Base-by-base conservation (phyloP, 2,888 invertebrate species). In the Steinernema hermaphroditum region DNA sequence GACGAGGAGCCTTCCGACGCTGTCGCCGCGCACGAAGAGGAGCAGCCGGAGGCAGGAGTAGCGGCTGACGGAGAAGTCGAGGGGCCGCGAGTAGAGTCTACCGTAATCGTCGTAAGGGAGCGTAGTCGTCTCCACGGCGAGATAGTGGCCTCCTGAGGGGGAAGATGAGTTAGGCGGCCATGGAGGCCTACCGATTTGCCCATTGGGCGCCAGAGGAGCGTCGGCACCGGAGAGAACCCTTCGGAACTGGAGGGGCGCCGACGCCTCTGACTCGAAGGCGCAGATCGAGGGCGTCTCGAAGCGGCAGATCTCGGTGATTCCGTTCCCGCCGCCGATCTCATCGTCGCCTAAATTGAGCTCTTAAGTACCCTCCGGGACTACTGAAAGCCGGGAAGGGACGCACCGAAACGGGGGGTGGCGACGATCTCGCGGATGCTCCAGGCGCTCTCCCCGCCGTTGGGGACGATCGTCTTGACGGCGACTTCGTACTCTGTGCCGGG, bases 391-490 rank as follows among this genome's bases (percentile, higher is more conserved):
- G 37, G 37, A 37, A 37, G 37, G 12, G 14, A 62, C 27, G 16
- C 19, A 46, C 46, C 72, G n/a, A 37, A 22, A 19, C 32, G 44
- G 1, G 80, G 79, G n/a, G 78, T 77, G 24, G 76, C 68, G 29
- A 82, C 77, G 19, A 80, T 71, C 68, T 81, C 81, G 69, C 80
- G 70, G 29, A 80, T 79, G 43, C 83, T 83, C 85, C 85, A 85
- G 1, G 81, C 79, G 73, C 81, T 82, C 57, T 84, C 82, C 44
- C 75, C 75, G 16, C 82, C 82, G 70, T 82, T 80, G n/a, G 77
- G 80, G 27, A 77, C 76, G 0, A 85, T 76, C 16, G 74, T 69
- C 43, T 81, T 79, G 57, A 85, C 82, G 1, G 79, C 78, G 16
- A 83, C 76, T 68, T 81, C 82, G 75, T 82, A 84, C 27, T 81